These are phyloP conservation scores for Dendrophyllia cribrosa DNA, from an alignment of 64 coral and sea anemone genomes.

Conservation along the genomic window DNA sequence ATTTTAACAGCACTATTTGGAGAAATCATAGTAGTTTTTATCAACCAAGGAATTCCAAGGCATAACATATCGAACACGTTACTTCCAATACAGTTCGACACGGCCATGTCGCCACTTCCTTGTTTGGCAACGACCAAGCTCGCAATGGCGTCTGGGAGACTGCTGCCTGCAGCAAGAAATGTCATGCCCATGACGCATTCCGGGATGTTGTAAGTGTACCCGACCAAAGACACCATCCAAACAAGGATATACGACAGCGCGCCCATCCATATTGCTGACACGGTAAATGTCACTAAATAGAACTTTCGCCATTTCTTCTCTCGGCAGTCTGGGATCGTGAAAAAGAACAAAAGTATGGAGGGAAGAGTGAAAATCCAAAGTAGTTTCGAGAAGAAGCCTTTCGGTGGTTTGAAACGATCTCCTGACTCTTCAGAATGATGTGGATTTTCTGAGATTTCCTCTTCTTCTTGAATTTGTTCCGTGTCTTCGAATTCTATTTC, in stretches of 20 bases:
- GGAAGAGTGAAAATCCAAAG: constrained; percentile 76
- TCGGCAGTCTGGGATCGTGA: constrained; percentile 96
- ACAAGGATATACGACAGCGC: constrained; percentile 84
- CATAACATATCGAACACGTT: constrained; percentile 92
- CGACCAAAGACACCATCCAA: constrained; percentile 89
- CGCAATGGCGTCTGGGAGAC: constrained; percentile 90
- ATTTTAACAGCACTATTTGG: constrained; percentile 42
- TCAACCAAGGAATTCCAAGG: constrained; percentile 85
- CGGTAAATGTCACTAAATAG: constrained; percentile 78
- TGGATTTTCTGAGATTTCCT: constrained; percentile 14
- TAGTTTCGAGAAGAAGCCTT: constrained; percentile 51
- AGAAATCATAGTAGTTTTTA: constrained; percentile 79
- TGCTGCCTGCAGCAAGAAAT: constrained; percentile 92
- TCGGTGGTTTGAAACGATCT: constrained; percentile 55
- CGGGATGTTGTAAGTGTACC: constrained; percentile 87
- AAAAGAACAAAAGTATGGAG: constrained; percentile 53
- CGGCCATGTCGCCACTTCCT: constrained; percentile 91
- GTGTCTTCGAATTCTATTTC: background rate
- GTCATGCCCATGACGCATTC: constrained; percentile 91
- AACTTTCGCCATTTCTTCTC: constrained; percentile 73
- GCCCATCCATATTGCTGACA: constrained; percentile 83
- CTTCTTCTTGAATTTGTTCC: too few relatives aligned
- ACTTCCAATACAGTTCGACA: constrained; percentile 88
- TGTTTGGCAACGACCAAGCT: constrained; percentile 84
- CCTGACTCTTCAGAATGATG: constrained; percentile 9